Base-by-base conservation (phyloP, 2,797 vertebrate genomes). In the Micropoecilia bifurca region DNA sequence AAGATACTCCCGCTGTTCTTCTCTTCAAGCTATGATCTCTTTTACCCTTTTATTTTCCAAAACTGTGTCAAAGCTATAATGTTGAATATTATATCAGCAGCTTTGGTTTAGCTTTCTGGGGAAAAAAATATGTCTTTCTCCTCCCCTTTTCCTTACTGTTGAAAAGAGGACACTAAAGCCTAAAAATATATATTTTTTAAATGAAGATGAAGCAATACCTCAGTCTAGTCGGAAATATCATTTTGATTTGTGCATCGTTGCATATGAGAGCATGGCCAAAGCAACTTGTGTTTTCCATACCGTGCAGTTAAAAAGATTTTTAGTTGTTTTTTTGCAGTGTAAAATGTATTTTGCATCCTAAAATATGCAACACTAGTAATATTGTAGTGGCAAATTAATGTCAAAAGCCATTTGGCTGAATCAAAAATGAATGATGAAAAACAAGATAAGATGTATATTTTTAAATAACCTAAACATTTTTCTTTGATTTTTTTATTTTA, bases 1-100 rank as follows among this genome's bases (percentile, higher is more conserved):
- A 97, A 0, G 22, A 45, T 61, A 39, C 41, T 22, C 9, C 43
- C 12, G 20, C 4, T 36, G 43, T 71, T 73, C 28, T 41, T 2
- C 28, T 61, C 1, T 18, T 74, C 39, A 39, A 59, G 33, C 39
- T 80, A 25, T 61, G 9, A 39, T 69, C 45, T 79, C 3, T 30
- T 47, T 48, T 53, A 75, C 30, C 33, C 33, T 22, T 4, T 69
- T 20, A 10, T 66, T 41, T 41, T 25, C 9, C 33, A 66, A 73
- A 69, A 30, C 10, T 73, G 30, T 36, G 25, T 30, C 43, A 61
- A 43, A 45, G 18, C 2, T 33, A 22, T 59, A 28, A 41, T 22
- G 28, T 71, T 59, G 12, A 28, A 47, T 1, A 1, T 46, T 43
- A 25, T 9, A 53, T 71, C 6, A 69, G n/a, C 28, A 45, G 28